Percentiles rank a stretch among this genome's conserved stretches.
These are phyloP conservation scores for Ricordea florida DNA, from an alignment of 92 coral and sea anemone genomes.

Conservation along the genomic window DNA sequence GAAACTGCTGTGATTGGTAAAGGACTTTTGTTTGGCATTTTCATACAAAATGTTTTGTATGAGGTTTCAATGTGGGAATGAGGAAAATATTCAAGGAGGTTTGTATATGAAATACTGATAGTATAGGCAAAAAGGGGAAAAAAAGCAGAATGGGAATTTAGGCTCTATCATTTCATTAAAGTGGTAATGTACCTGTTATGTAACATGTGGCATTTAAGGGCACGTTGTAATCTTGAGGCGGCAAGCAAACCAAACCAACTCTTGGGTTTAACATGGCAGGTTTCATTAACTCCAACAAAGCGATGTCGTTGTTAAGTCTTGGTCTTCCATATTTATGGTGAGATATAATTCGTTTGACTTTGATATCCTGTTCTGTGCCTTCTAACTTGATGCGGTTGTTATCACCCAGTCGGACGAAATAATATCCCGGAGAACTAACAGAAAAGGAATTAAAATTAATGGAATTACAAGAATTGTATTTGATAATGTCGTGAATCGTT, in stretches of 20 bases:
- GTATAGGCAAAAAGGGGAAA: background rate
- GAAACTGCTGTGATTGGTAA: too few relatives aligned
- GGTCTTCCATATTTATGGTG: conserved; percentile 62
- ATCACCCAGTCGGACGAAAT: conserved; percentile 68
- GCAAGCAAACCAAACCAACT: conserved; percentile 59
- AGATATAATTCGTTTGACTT: conserved; percentile 22
- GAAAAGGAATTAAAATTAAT: background rate
- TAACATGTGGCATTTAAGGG: conserved; percentile 46
- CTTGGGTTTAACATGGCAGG: conserved; percentile 52
- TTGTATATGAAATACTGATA: background rate
- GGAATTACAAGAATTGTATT: background rate
- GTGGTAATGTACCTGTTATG: conserved; percentile 48
- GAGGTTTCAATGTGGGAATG: background rate
- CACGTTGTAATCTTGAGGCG: conserved; percentile 41
- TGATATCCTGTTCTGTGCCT: conserved; percentile 56
- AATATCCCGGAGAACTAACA: conserved; percentile 14
- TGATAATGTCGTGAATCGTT: too few relatives aligned
- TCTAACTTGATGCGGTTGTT: conserved; percentile 63
- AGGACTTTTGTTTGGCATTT: too few relatives aligned
- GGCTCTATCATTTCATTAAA: background rate
- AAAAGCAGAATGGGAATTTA: background rate
- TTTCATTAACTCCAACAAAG: conserved; percentile 36
- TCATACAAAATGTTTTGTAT: too few relatives aligned
- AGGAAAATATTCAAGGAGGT: background rate
- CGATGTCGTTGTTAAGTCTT: conserved; percentile 60